Evolutionary conservation across 2,888 invertebrate genomes (phyloP), one percentile per base, ranked within the genome.

Genomic region (Uloborus plumipes): DNA sequence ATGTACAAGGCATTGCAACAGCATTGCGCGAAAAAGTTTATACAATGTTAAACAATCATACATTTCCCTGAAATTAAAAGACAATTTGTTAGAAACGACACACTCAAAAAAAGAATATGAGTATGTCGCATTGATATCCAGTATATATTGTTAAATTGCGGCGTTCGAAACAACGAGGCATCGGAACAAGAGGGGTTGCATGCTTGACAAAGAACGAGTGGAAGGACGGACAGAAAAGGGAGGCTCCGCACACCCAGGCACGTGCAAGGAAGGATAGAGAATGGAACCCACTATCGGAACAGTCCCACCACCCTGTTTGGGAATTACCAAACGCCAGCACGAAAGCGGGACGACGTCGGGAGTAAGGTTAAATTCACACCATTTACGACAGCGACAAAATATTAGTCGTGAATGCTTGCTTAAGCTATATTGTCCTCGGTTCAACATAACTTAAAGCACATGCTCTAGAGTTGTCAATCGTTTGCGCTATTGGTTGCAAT

Each of bases 241-340:
- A 59, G 67, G 67, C 76, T 67, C 73, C 74, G 69, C 51, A 73
- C 80, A 80, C 80, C 80, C 80, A 79, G 80, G 74, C 80, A 80
- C 80, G 80, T 80, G 80, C 80, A 80, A 79, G 59, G 74, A 47
- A 74, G 67, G 61, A 62, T 49, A 53, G 62, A 53, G 62, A 73
- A 67, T 18, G 62, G 31, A 73, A 64, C 53, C 26, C 47, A 49
- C 39, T 6, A 26, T 39, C 39, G 39, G 39, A 39, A 39, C 39
- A 39, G 53, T 18, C 55, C 70, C 69, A 39, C 39, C 39, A 39
- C 39, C 39, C 39, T 11, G 9, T 39, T 39, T 11, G 11, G 39
- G 39, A 39, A 39, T 39, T 11, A 39, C 9, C 39, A 39, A 39
- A 55, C 67, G 79, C 79, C 73, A 79, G 59, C 74, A 80, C 80